Conservation (phyloP, 1,140 invertebrate species). For the Hypsibius dujardini region DNA sequence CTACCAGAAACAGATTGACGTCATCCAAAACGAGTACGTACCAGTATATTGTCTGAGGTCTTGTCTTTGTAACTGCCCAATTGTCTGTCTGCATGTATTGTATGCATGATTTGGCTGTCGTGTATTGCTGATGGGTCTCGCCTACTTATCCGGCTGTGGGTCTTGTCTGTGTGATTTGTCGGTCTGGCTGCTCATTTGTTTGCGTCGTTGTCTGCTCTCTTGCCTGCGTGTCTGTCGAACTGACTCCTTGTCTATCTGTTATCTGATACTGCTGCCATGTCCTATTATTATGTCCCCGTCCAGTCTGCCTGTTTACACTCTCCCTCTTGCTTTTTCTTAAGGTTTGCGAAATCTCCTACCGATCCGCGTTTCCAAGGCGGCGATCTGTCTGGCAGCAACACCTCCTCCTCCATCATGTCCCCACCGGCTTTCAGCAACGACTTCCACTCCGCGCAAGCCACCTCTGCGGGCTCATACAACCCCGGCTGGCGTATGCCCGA, state of each 20-base stretch:
- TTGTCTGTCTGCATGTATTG: too few species aligned
- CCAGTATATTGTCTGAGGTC: too few species aligned
- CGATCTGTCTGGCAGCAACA: background rate
- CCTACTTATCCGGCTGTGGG: too few species aligned
- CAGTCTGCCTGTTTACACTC: too few species aligned
- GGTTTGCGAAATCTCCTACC: background rate
- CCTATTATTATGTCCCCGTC: too few species aligned
- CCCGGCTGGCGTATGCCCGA: background rate
- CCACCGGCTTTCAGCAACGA: too few species aligned
- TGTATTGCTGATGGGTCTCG: too few species aligned
- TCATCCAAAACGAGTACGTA: slow-evolving; percentile 2
- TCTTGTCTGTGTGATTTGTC: too few species aligned
- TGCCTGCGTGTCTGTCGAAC: background rate
- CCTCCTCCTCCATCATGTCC: background rate
- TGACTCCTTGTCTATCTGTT: background rate
- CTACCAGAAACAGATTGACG: background rate
- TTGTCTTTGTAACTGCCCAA: too few species aligned
- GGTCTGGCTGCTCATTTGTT: background rate
- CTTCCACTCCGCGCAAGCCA: background rate
- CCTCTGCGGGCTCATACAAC: background rate
- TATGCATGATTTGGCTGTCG: too few species aligned
- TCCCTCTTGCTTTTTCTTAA: too few species aligned
- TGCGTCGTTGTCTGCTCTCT: background rate
- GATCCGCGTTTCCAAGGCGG: slow-evolving; percentile 9
- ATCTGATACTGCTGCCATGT: too few species aligned